Evolutionary conservation across 2,797 vertebrate genomes (phyloP), one percentile per base, ranked within the genome.

Genomic region (Tenualosa ilisha): DNA sequence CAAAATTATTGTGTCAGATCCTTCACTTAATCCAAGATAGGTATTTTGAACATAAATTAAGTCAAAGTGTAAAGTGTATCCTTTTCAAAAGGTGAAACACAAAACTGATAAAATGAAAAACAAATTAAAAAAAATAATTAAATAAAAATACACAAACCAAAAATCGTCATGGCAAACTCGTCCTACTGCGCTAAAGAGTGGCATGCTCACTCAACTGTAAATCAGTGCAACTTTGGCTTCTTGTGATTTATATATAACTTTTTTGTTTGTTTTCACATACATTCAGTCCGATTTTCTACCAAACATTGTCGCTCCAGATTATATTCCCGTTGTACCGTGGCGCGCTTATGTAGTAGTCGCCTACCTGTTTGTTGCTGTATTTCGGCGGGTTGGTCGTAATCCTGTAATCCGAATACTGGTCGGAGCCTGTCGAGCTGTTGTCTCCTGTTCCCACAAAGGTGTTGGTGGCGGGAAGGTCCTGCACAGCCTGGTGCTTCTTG

Each of bases 281-380:
- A 75, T 75, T 75, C 86, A 91, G 94, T 96, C 95, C 94, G 91
- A 88, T 83, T 86, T 84, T 89, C 96, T 97, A 99, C 95, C 97
- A 99, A 93, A 99, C 96, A 91, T 94, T 95, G 91, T 97, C 94
- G 86, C 96, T 98, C 98, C 98, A 99, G 91, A 89, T 92, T 92
- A 98, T 97, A 95, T 96, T 95, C 92, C 95, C 68, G 89, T 85
- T 87, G 96, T 95, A 95, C 94, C 91, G 91, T 91, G 97, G 91
- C 65, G 96, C 95, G 95, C 96, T 95, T 94, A 96, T 96, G 92
- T 96, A 93, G 91, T 97, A 95, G 92, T 98, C 97, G 96, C 98
- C 98, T 99, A 99, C 98, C 98, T 99, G 98, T 97, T 99, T 99
- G 97, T 94, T 97, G 98, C 95, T 97, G 96, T 99, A 99, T 97